Conservation (phyloP, 2,113 vertebrate species). For the Numida meleagris region DNA sequence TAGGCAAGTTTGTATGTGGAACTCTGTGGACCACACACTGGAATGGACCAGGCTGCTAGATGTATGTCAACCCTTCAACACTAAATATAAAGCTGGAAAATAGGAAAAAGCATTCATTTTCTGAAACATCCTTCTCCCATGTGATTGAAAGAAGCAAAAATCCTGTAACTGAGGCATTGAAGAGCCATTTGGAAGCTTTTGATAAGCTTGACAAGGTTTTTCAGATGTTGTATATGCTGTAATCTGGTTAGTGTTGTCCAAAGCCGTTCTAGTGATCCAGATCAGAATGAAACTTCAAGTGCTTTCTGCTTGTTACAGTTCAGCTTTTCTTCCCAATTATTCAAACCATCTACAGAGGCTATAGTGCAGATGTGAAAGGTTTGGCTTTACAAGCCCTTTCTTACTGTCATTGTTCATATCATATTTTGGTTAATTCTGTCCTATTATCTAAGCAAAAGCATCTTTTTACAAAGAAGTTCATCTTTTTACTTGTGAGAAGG, state of each 20-base stretch:
- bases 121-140: not conserved
- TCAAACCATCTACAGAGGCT: not conserved
- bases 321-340: not conserved
- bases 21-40: conserved; percentile 87
- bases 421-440: not conserved
- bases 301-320: not conserved
- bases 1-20: conserved; percentile 95
- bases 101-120: not conserved
- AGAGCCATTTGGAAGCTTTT: not conserved
- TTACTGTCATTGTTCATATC: not conserved
- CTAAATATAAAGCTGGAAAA: not conserved
- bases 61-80: conserved; percentile 74
- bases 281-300: not conserved
- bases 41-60: conserved; percentile 94
- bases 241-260: not conserved
- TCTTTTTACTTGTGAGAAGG: not conserved
- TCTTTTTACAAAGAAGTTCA: not conserved
- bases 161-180: not conserved
- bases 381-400: not conserved
- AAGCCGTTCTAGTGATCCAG: not conserved
- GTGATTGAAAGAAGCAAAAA: not conserved
- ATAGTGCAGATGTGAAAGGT: not conserved
- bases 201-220: not conserved
- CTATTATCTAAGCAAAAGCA: not conserved
- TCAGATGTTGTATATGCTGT: not conserved